phyloP scores from a whole-genome alignment of 2,113 vertebrate species.

The Speoplatyrhinus poulsoni region DNA sequence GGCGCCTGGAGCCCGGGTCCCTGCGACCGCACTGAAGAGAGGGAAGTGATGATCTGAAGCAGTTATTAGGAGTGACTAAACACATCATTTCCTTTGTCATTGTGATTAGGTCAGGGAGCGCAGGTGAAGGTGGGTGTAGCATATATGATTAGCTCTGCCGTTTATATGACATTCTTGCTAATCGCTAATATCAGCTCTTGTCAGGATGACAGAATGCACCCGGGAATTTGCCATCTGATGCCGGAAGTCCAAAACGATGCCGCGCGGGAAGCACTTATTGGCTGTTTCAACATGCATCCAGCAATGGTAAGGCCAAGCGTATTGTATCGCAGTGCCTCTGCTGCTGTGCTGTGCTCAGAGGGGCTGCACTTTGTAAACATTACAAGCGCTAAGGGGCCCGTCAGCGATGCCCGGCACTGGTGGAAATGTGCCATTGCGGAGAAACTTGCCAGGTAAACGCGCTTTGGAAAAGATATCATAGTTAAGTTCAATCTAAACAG shows the following conservation, averaged over 20 bases:
- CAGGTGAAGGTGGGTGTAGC: conserved; percentile 55
- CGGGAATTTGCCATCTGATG: conserved; percentile 47
- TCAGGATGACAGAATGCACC: conserved; percentile 60
- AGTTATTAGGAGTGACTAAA: conserved; percentile 71
- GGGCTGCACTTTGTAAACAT: conserved; percentile 54
- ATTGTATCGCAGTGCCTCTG: conserved; percentile 40
- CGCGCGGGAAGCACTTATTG: conserved; percentile 52
- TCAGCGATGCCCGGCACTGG: conserved; percentile 31
- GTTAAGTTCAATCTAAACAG: conserved; percentile 34
- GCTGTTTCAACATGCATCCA: conserved; percentile 54
- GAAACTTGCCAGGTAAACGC: conserved; percentile 22
- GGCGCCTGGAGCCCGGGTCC: conserved; percentile 25
- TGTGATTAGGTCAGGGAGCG: conserved; percentile 64
- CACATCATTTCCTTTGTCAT: conserved; percentile 68
- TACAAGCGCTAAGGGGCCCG: conserved; percentile 19
- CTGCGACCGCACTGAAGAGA: not conserved
- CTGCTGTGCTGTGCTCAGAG: conserved; percentile 38
- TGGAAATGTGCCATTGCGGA: conserved; percentile 37
- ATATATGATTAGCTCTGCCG: conserved; percentile 76
- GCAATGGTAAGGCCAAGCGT: conserved; percentile 53
- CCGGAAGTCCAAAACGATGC: conserved; percentile 34
- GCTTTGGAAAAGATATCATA: conserved; percentile 23
- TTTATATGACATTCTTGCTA: conserved; percentile 77
- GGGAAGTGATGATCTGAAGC: conserved; percentile 59
- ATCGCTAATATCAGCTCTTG: conserved; percentile 71